phyloP scores from a whole-genome alignment of 1,140 invertebrate genomes.

The Oryctes rhinoceros region DNA sequence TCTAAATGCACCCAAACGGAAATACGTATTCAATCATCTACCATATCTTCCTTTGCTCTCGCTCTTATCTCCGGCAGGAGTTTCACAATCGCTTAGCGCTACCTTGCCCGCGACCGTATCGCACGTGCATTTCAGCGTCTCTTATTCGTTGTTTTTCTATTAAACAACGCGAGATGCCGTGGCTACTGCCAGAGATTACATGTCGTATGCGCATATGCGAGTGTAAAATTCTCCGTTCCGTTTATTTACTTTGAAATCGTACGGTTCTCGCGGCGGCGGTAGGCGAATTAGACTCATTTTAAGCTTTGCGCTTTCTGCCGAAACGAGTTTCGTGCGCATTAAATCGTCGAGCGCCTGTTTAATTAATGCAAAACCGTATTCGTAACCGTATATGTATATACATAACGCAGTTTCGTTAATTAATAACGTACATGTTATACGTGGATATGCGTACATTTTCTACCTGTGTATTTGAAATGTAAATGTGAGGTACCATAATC shows the following conservation, averaged over 20 bases:
- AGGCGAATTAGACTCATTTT: not conserved
- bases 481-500: not conserved
- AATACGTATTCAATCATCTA: too few relatives aligned
- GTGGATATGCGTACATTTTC: not conserved
- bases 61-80: too few relatives aligned
- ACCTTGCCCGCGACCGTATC: too few relatives aligned
- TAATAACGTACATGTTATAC: not conserved
- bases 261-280: not conserved
- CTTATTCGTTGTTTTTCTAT: too few relatives aligned
- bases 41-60: too few relatives aligned
- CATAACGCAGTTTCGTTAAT: not conserved
- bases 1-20: too few relatives aligned
- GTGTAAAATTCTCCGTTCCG: not conserved
- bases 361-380: slow-evolving; percentile 19
- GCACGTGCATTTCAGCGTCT: too few relatives aligned
- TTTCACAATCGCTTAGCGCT: too few relatives aligned
- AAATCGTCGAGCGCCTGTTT: not conserved
- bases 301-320: slow-evolving; percentile 6
- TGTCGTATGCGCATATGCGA: too few relatives aligned
- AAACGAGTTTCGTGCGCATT: not conserved
- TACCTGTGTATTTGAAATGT: slow-evolving; percentile 10
- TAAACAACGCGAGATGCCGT: too few relatives aligned
- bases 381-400: not conserved
- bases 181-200: too few relatives aligned
- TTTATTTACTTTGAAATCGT: not conserved